Evolutionary conservation across 2,888 invertebrate species (phyloP), one percentile per base, ranked within the genome.

Genomic region (Pinctada fucata): DNA sequence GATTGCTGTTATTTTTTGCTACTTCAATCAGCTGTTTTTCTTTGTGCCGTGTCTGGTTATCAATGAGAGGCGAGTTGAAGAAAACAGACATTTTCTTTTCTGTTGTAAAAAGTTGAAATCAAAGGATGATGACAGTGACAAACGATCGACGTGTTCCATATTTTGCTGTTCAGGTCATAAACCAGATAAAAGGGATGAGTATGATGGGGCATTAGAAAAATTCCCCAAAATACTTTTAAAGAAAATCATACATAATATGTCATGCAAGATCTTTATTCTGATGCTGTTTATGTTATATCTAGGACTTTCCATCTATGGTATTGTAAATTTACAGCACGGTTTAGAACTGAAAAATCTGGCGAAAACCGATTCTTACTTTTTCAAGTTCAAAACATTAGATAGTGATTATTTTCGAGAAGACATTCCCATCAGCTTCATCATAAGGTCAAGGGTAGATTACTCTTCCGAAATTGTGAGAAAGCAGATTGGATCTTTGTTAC

Each of bases 1-100:
- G 49, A 78, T 85, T 13, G 88, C 88, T 2, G 83, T 89, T 2
- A 66, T 87, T 3, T 83, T 89, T 72, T 88, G 88, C 79, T 89
- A 88, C 84, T 13, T 88, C 4, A 88, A 86, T 75, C 87, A 88
- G 76, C 48, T 87, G 45, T 84, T 85, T 0, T 83, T 89, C 71
- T 88, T 88, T 72, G 52, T 83, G 5, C 82, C 87, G 31, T 86
- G 87, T 72, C 76, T 89, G 52, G 85, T 84, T 1, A 73, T 89
- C 5, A 84, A 31, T 31, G 31, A 31, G 31, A 31, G 31, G 31
- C 31, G 31, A 31, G 31, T 31, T 31, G 31, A 31, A 31, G 31
- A 31, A 31, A 31, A 31, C 31, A 31, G 31, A 31, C 31, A 31
- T 31, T 31, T 31, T 31, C 88, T 76, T 31, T 31, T 31, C 31